phyloP scores from a whole-genome alignment of 2,888 invertebrate genomes.

The Amphipoea lucens region DNA sequence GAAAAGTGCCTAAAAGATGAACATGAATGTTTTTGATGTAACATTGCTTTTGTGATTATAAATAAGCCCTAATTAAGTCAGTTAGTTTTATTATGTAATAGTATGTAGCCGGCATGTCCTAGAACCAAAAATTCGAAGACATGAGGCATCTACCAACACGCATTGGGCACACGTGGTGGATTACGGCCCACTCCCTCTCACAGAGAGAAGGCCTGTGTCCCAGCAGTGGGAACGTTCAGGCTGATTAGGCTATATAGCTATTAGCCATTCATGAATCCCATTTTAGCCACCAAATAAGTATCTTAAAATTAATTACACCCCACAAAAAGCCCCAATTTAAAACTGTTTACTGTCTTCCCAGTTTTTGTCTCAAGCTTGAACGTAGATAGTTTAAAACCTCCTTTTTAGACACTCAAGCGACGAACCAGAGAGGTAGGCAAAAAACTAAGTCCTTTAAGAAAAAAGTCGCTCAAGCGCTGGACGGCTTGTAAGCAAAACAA shows the following conservation, averaged over 20 bases:
- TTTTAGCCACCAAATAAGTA: not conserved
- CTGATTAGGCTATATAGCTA: not conserved
- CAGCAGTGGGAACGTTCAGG: too few species aligned
- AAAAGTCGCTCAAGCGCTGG: conserved; percentile 42
- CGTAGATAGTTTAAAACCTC: conserved; percentile 22
- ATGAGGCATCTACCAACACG: too few species aligned
- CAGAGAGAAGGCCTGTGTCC: too few species aligned
- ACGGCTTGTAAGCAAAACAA: conserved; percentile 44
- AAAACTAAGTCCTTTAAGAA: conserved; percentile 37
- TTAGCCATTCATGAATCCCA: not conserved
- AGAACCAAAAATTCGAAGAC: too few species aligned
- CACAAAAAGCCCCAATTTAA: conserved; percentile 17
- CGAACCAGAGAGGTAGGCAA: conserved; percentile 9
- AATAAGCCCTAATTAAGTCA: not conserved
- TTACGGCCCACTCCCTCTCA: too few species aligned
- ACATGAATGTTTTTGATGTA: not conserved
- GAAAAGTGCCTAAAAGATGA: not conserved
- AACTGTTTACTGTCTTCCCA: conserved; percentile 9
- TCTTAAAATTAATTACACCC: not conserved
- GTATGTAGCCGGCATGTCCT: too few species aligned
- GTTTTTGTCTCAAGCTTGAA: conserved; percentile 25
- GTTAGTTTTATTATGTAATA: not conserved
- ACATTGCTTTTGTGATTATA: not conserved
- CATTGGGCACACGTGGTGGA: too few species aligned
- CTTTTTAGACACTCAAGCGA: conserved; percentile 35